Conservation (phyloP, 2,888 invertebrate genomes). For the Hirtodrosophila alboralis region DNA sequence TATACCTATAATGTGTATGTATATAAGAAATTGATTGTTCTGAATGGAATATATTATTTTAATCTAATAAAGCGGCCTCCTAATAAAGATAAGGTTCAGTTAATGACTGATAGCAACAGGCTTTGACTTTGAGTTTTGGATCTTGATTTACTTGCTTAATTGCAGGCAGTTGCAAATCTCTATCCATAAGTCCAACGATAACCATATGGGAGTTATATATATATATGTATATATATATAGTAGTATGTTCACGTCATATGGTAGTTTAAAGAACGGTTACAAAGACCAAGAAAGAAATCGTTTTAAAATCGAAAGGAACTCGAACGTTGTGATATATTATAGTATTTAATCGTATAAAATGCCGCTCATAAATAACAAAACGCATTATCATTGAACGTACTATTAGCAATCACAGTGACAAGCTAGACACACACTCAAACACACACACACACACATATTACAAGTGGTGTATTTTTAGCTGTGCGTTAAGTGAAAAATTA, state of each 20-base stretch:
- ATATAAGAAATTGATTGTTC: no score
- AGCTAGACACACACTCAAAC: conserved; percentile 32
- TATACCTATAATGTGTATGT: no score
- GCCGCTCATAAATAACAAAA: conserved; percentile 69
- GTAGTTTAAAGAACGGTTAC: conserved; percentile 4
- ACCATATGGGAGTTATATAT: no score
- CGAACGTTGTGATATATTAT: conserved; percentile 59
- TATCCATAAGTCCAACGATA: conserved; percentile 16
- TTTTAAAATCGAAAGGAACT: conserved; percentile 12
- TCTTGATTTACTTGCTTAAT: background rate
- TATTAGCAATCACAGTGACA: conserved; percentile 73
- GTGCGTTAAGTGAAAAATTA: conserved; percentile 78
- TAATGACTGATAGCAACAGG: conserved; percentile 17
- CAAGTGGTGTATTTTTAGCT: conserved; percentile 65
- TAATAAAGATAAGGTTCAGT: background rate
- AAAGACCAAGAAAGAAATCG: conserved; percentile 15
- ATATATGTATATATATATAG: no score
- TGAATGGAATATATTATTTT: no score
- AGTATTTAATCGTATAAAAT: conserved; percentile 63
- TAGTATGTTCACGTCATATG: no score
- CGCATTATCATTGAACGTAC: conserved; percentile 71
- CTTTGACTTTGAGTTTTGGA: background rate
- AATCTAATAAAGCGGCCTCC: no score
- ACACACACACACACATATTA: conserved; percentile 27
- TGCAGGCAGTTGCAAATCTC: conserved; percentile 6